Evolutionary conservation across 2,113 vertebrate species (phyloP), one percentile per base, ranked within the genome.

Genomic region (Ophthalmolycus amberensis): DNA sequence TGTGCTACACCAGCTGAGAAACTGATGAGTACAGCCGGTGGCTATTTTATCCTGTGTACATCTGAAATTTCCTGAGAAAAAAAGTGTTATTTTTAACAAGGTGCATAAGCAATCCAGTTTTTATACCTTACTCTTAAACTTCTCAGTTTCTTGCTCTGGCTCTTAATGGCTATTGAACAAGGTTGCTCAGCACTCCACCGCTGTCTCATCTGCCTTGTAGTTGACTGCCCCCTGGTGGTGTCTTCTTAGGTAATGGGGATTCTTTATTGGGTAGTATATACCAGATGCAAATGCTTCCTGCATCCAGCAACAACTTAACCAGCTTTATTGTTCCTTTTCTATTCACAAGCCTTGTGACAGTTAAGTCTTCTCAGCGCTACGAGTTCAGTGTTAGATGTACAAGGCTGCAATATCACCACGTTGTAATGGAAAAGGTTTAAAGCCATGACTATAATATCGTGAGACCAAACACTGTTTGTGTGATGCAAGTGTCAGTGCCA

Each of bases 401-500:
- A 84, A 86, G 87, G 82, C 86, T 87, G 85, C 82, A 86, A 84
- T 75, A 78, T 70, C 62, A 82, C 71, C 80, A 73, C 64, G 32
- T 84, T 63, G 89, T 82, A 74, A 88, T 83, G 76, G 88, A 85
- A 85, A 82, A 73, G 80, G 84, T 80, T 87, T 46, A 82, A 93
- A 93, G 93, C 93, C 91, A 93, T 93, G 87, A 82, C 85, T 88
- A 34, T 75, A 71, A 60, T 59, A 86, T 72, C 83, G 71, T 77
- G 89, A 94, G 95, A 95, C 95, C 94, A 94, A 94, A 93, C 94
- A 94, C 94, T 95, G 94, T 95, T 88, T 89, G 89, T 88, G 90
- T 88, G 79, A 93, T 88, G 87, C 87, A 91, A 90, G 87, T 83
- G 90, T 92, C 93, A 84, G 90, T 93, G 94, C 94, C 92, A 93